Base-by-base conservation (phyloP, 2,888 invertebrate species). In the Hydrotaea diabolus region DNA sequence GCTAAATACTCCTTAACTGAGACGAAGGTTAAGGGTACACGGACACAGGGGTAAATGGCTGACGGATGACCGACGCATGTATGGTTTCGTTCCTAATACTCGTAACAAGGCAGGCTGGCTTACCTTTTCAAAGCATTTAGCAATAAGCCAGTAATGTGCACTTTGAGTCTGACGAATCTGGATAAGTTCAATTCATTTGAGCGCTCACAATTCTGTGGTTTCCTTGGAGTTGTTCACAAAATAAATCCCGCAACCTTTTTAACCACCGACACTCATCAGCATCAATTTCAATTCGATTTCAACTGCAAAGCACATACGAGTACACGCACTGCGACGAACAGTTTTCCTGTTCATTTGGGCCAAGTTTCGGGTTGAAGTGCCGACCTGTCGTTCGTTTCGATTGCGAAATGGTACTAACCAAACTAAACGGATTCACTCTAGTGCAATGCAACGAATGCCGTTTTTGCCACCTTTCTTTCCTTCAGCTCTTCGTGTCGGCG, bases 11-110 rank as follows among this genome's bases (percentile, higher is more conserved):
- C 43, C 36, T 43, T 43, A 66, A 39, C 66, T 19, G 4, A 66
- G 23, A 23, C 69, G 43, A 69, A 69, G 43, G 69, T 69, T 69
- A 69, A 46, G 46, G 69, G 66, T 43, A 43, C 43, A 43, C 13
- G 39, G 43, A 53, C 19, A 53, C n/a, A 53, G 11, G 2, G 46
- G 46, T n/a, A 3, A 46, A 31, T n/a, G 36, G 5, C 36, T 36
- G 36, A 3, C 59, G 31, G 23, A 62, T 62, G 59, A 62, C 62
- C 62, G 62, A 15, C 26, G 36, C 17, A 39, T 66, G 66, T 66
- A 66, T 17, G 66, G 39, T 66, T 66, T 43, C 39, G n/a, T 43
- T 66, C 19, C 43, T 19, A 19, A 5, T 66, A n/a, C n/a, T n/a
- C n/a, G n/a, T n/a, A 13, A 31, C 62, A 31, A 62, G 15, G 31